Conservation (phyloP, 2,797 vertebrate genomes). For the Oreochromis grahami region DNA sequence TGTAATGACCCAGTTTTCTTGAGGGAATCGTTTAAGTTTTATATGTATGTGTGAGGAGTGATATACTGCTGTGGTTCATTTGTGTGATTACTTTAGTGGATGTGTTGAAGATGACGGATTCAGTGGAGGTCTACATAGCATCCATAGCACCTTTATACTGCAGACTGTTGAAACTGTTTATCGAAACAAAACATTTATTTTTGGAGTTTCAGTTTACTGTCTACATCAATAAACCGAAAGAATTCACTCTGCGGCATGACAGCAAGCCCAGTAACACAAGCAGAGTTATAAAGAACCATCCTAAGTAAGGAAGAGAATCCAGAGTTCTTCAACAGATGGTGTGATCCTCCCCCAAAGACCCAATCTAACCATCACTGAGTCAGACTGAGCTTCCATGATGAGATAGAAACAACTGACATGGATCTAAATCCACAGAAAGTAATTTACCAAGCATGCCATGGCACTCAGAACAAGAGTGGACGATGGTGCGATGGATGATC, state of each 20-base stretch:
- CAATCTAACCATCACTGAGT: background rate
- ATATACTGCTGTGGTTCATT: background rate
- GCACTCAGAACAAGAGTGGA: background rate
- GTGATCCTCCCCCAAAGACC: background rate
- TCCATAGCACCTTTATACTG: background rate
- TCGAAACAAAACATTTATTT: background rate
- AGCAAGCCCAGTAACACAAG: background rate
- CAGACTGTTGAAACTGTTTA: background rate
- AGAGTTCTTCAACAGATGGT: background rate
- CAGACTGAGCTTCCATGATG: background rate
- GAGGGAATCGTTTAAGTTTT: background rate
- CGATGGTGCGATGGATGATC: background rate
- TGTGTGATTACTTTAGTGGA: background rate
- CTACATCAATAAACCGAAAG: background rate
- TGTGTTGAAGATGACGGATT: background rate
- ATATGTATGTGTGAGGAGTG: background rate
- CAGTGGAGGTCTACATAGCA: background rate
- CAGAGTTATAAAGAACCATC: background rate
- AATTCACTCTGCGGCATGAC: no score
- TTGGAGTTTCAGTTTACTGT: background rate
- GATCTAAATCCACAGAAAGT: background rate
- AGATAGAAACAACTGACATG: background rate
- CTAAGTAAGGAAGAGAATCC: background rate
- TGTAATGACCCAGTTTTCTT: slow-evolving; percentile 5
- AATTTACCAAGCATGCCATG: background rate